Evolutionary conservation across 1,140 invertebrate genomes (phyloP).

Genomic region (Aphelenchoides besseyi): DNA sequence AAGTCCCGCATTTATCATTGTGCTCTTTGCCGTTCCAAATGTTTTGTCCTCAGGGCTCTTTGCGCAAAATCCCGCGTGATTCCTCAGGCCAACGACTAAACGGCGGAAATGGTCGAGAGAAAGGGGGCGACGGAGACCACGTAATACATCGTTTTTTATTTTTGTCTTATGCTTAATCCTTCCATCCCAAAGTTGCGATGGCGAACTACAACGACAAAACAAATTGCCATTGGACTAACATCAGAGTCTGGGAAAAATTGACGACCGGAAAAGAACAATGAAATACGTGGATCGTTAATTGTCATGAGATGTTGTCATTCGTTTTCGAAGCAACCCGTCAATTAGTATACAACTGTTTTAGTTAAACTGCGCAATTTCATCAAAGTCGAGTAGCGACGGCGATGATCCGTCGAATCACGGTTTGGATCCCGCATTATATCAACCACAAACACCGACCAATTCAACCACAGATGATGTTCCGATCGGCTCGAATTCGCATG

Average conservation of each 20-base stretch:
- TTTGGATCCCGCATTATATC: conserved; percentile 54
- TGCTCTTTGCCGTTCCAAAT: not conserved
- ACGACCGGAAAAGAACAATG: not conserved
- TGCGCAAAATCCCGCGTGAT: not conserved
- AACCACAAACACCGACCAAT: conserved; percentile 5
- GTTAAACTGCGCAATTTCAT: conserved; percentile 30
- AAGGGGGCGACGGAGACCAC: not conserved
- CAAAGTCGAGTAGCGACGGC: conserved; percentile 43
- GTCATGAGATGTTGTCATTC: no score
- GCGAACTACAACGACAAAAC: not conserved
- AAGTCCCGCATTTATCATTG: not conserved
- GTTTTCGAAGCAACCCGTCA: no score
- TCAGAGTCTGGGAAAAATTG: no score
- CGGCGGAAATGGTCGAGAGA: not conserved
- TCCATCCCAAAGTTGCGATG: not conserved
- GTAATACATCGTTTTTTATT: no score
- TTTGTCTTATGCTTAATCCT: not conserved
- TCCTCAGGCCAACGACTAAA: not conserved
- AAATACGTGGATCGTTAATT: no score
- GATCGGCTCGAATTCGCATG: conserved; percentile 7
- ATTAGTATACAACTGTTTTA: conserved; percentile 24
- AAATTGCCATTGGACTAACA: no score
- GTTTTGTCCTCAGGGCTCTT: not conserved
- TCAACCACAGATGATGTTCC: conserved; percentile 17
- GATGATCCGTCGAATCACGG: conserved; percentile 50